Conservation (phyloP, 1,140 invertebrate species). For the Parapsyche elsis region DNA sequence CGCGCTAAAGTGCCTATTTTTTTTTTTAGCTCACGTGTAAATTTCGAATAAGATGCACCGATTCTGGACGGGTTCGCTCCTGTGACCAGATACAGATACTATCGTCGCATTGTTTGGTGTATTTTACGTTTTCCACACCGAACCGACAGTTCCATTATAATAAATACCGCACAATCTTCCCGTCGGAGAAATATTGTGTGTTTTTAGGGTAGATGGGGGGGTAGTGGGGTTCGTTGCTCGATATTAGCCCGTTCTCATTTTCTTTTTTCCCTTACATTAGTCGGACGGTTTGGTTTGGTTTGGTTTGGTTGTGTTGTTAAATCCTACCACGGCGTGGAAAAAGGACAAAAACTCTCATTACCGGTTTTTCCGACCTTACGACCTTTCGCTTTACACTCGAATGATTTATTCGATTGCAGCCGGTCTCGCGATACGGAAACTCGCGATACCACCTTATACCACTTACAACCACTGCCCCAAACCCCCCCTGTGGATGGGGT, state of each 20-base stretch:
- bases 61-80: too few relatives aligned
- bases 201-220: not conserved
- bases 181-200: conserved; percentile 22
- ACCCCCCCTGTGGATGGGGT: not conserved
- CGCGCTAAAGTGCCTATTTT: not conserved
- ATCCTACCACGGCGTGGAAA: conserved; percentile 1
- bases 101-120: not conserved
- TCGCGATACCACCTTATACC: conserved; percentile 25
- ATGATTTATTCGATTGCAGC: conserved; percentile 43
- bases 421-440: conserved; percentile 18
- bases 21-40: too few relatives aligned
- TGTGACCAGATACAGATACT: not conserved
- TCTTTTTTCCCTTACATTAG: conserved; percentile 4
- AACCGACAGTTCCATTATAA: conserved; percentile 26
- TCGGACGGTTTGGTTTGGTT: not conserved
- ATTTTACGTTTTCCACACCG: conserved; percentile 25
- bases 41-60: too few relatives aligned
- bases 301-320: conserved; percentile 16
- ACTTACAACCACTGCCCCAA: not conserved
- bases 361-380: conserved; percentile 26
- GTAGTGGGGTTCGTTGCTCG: not conserved
- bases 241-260: conserved; percentile 20
- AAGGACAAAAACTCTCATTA: conserved; percentile 41
- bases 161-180: conserved; percentile 25
- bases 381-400: conserved; percentile 37